These are phyloP conservation scores for Nomada fabriciana DNA, from an alignment of 2,888 invertebrate species.

Conservation along the genomic window DNA sequence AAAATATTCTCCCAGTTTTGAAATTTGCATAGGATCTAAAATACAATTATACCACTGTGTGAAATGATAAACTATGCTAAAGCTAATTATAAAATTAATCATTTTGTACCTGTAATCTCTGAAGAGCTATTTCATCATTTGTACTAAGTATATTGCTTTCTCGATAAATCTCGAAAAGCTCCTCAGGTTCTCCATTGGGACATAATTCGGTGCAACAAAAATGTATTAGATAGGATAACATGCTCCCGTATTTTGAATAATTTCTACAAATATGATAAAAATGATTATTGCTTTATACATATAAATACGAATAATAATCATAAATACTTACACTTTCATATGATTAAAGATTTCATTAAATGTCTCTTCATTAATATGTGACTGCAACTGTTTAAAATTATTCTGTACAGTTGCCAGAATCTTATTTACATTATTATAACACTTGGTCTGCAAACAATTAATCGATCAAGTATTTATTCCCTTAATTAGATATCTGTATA, in stretches of 20 bases:
- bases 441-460: slow-evolving; percentile 78
- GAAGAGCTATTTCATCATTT: slow-evolving; percentile 51
- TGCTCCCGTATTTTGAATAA: slow-evolving; percentile 60
- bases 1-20: slow-evolving; percentile 60
- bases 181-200: slow-evolving; percentile 24
- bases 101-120: slow-evolving; percentile 63
- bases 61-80: slow-evolving; percentile 11
- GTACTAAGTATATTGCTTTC: slow-evolving; percentile 12
- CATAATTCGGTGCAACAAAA: slow-evolving; percentile 65
- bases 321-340: slow-evolving; percentile 55
- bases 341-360: slow-evolving; percentile 65
- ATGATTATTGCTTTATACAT: slow-evolving; percentile 2
- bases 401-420: slow-evolving; percentile 73
- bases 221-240: slow-evolving; percentile 65
- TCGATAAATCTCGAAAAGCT: slow-evolving; percentile 54
- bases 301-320: not conserved
- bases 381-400: slow-evolving; percentile 75
- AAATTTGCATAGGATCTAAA: slow-evolving; percentile 70
- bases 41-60: slow-evolving; percentile 25
- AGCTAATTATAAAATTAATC: slow-evolving; percentile 8
- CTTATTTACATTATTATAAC: slow-evolving; percentile 76
- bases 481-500: slow-evolving; percentile 20
- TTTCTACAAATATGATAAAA: slow-evolving; percentile 52
- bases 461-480: slow-evolving; percentile 20
- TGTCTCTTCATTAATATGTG: slow-evolving; percentile 69